Evolutionary conservation across 2,888 invertebrate genomes (phyloP), one percentile per base, ranked within the genome.

Genomic region (Acheta domesticus): DNA sequence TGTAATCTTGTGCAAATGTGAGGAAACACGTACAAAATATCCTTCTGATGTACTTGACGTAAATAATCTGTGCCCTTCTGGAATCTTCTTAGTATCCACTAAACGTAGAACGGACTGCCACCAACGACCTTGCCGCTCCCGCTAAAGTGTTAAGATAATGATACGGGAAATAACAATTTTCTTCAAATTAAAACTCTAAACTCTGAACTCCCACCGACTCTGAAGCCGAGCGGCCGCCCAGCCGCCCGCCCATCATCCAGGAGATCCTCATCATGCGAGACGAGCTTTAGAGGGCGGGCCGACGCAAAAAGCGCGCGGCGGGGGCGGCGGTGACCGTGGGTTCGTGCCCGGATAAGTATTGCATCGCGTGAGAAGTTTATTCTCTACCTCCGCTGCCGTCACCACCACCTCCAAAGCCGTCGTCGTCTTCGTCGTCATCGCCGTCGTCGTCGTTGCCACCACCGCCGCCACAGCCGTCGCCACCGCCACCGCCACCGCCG

Each of bases 131-230:
- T 3, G 62, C 62, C 62, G 62, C 62, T 62, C 62, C 62, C 12
- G n/a, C 11, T 62, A 62, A 62, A 62, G 62, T 62, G 62, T 62
- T 62, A n/a, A n/a, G 62, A 62, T 62, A 62, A 62, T 62, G 62
- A 62, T 62, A 62, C 62, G 62, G 62, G 62, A 62, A 62, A 62
- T 11, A 62, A 62, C 62, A 62, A 62, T 62, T 62, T 62, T 62
- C 62, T 62, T 62, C 62, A 62, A 62, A 62, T 62, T 62, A 62
- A 62, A 62, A 62, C 62, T 62, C 62, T 62, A 19, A 62, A 62
- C 62, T 62, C n/a, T 62, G 62, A 62, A 11, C 62, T 62, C 62
- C n/a, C 16, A 5, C 62, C 62, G 62, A 19, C n/a, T 62, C 12
- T 11, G 62, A 19, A 62, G n/a, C n/a, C 62, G 11, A n/a, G n/a